These are phyloP conservation scores for Synergus itoensis DNA, from an alignment of 2,888 invertebrate genomes.

Conservation along the genomic window DNA sequence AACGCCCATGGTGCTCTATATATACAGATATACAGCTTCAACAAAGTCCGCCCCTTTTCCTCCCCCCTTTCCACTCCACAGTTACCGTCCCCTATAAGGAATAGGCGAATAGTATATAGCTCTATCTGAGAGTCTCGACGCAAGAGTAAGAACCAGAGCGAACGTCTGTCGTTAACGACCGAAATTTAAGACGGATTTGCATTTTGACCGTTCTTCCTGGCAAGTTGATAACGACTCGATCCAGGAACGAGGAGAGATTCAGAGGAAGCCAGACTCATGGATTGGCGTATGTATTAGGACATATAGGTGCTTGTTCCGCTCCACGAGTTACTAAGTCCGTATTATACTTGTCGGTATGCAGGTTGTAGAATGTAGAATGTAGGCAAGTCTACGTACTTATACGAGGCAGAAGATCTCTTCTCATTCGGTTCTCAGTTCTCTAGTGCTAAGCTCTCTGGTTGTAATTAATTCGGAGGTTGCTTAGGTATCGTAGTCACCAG, in stretches of 20 bases:
- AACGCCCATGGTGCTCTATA: constrained; percentile 62
- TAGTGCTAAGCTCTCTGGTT: constrained; percentile 45
- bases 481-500: constrained; percentile 61
- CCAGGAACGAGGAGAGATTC: neutral
- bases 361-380: neutral
- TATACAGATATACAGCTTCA: constrained; percentile 20
- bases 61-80: neutral
- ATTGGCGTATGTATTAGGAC: constrained; percentile 18
- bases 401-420: neutral
- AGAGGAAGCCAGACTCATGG: constrained; percentile 6
- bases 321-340: constrained; percentile 8
- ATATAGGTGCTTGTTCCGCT: constrained; percentile 30
- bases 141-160: constrained; percentile 54
- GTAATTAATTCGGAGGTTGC: constrained; percentile 70
- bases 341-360: constrained; percentile 23
- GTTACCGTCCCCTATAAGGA: constrained; percentile 19
- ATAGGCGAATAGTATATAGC: constrained; percentile 24
- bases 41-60: neutral
- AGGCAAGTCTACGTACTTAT: constrained; percentile 12
- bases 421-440: constrained; percentile 20
- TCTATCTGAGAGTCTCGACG: constrained; percentile 55
- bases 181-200: constrained; percentile 73
- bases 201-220: constrained; percentile 71
- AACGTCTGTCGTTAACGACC: constrained; percentile 70
- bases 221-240: constrained; percentile 66